These are phyloP conservation scores for Acheta domesticus DNA, from an alignment of 2,888 invertebrate species.

Conservation along the genomic window DNA sequence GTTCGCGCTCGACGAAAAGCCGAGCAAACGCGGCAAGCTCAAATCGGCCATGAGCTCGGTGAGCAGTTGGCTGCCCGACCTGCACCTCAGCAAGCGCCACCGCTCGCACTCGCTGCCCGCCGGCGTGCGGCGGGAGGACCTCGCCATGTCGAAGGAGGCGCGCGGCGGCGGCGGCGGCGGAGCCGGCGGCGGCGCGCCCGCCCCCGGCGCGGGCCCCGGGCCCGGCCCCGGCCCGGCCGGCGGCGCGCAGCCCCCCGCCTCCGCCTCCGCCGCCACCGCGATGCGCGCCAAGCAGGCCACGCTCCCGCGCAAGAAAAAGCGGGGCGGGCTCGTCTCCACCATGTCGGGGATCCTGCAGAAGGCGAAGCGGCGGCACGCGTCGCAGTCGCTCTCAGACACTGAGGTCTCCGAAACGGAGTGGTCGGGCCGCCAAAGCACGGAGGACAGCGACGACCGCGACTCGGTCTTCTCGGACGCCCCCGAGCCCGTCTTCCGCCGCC, in stretches of 20 bases:
- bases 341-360: slow-evolving; percentile 82
- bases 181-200: not conserved
- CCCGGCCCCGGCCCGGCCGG: slow-evolving; percentile 41
- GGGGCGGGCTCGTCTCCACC: slow-evolving; percentile 75
- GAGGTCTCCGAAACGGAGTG: slow-evolving; percentile 56
- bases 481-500: slow-evolving; percentile 42
- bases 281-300: slow-evolving; percentile 31
- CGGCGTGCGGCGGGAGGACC: slow-evolving; percentile 59
- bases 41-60: slow-evolving; percentile 79
- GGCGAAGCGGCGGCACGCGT: slow-evolving; percentile 60
- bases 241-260: not conserved
- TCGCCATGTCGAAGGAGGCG: slow-evolving; percentile 42
- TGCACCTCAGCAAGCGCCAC: slow-evolving; percentile 71
- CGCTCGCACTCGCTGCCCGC: slow-evolving; percentile 79
- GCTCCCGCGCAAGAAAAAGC: slow-evolving; percentile 63
- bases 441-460: slow-evolving; percentile 63
- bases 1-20: slow-evolving; percentile 55
- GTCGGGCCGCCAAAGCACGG: slow-evolving; percentile 61
- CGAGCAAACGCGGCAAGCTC: slow-evolving; percentile 65
- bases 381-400: slow-evolving; percentile 69
- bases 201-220: slow-evolving; percentile 26
- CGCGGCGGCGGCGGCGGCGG: not conserved
- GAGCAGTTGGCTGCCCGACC: slow-evolving; percentile 76
- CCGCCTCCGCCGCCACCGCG: not conserved
- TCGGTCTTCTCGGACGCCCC: slow-evolving; percentile 68